Evolutionary conservation across 2,797 vertebrate genomes (phyloP), one percentile per base, ranked within the genome.

Genomic region (Alcedo atthis): DNA sequence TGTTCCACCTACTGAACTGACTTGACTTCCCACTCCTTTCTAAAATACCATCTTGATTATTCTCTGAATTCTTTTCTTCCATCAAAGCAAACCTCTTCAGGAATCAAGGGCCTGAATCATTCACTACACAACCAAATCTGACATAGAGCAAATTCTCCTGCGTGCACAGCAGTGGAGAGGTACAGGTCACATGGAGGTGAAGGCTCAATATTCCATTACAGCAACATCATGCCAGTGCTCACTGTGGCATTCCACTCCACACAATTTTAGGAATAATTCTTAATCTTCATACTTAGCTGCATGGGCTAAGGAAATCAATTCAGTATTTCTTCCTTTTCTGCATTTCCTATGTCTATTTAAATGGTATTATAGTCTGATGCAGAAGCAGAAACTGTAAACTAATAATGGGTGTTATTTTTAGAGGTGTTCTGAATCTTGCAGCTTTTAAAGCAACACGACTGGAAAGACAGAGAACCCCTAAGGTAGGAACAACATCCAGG

Each of bases 111-210:
- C n/a, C 32, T 94, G 86, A 95, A 70, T 94, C 71, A 95, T 82
- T 67, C 61, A 15, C 42, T 61, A 18, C 49, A 64, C 53, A 89
- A 70, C 42, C 26, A 63, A 61, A 74, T 7, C 8, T 77, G 92
- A 89, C 92, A 94, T 10, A 26, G 4, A 67, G 75, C 63, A 88
- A 84, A 93, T 88, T 77, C 76, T 45, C 20, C 88, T 85, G 64
- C 57, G 43, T 24, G 19, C 26, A 64, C 1, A 54, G 12, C 33
- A 74, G 53, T 40, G 48, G 57, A 9, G 8, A 85, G 61, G 70
- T 80, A 87, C 22, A 87, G 88, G 88, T 94, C 84, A 88, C 1
- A 6, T 1, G 12, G 68, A 96, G 88, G 94, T 90, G 81, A 95
- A 77, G 20, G 68, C 68, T 85, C 86, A 92, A 82, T 89, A 90